phyloP scores from a whole-genome alignment of 1,140 invertebrate species.

The Charaxes varanes region DNA sequence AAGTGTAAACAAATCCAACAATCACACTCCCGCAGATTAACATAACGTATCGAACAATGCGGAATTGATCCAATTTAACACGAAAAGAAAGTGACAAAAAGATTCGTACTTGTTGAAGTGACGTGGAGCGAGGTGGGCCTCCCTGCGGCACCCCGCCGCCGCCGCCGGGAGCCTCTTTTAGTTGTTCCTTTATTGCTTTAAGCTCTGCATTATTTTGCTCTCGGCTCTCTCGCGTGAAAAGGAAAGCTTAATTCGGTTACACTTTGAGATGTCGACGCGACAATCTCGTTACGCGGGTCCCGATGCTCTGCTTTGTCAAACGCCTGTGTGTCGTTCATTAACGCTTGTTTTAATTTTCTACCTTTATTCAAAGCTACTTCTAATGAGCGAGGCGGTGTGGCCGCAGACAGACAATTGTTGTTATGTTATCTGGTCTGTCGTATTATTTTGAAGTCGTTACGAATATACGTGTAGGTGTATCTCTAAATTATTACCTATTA shows the following conservation, averaged over 20 bases:
- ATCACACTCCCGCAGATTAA: constrained; percentile 54
- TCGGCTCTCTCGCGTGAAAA: constrained; percentile 53
- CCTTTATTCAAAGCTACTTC: no score
- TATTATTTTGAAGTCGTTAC: no score
- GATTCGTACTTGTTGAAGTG: constrained; percentile 40
- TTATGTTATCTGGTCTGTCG: no score
- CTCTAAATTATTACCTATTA: no score
- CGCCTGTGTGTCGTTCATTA: constrained; percentile 31
- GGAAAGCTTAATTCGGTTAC: constrained; percentile 69
- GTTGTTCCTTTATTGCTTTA: constrained; percentile 54
- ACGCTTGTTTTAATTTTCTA: constrained; percentile 4
- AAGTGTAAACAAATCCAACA: constrained; percentile 17
- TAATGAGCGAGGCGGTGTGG: no score
- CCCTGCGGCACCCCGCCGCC: constrained; percentile 50
- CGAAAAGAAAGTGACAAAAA: constrained; percentile 61
- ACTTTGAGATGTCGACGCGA: constrained; percentile 67
- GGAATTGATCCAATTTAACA: constrained; percentile 64
- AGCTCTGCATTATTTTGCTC: constrained; percentile 69
- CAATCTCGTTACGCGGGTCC: constrained; percentile 64
- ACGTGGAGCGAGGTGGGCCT: constrained; percentile 41
- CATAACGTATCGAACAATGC: constrained; percentile 57
- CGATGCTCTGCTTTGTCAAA: constrained; percentile 58
- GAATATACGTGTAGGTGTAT: no score
- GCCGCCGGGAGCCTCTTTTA: constrained; percentile 22
- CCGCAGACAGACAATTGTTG: no score